Base-by-base conservation (phyloP, 37 sponge, comb jelly and placozoan species). In the Halichondria panicea region DNA sequence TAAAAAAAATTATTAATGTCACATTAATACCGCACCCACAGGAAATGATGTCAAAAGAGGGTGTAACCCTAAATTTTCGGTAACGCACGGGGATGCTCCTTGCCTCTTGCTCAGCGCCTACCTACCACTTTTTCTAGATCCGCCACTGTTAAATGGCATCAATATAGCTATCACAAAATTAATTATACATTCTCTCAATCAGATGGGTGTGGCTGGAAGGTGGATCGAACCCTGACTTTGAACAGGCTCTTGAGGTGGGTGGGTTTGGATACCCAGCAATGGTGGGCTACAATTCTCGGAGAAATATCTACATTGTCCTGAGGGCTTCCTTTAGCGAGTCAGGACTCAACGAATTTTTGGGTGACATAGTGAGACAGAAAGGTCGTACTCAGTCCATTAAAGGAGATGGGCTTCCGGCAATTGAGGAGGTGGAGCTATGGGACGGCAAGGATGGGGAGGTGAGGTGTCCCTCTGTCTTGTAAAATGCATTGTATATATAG, bases 371-470 rank as follows among this genome's bases (percentile, higher is more conserved):
- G 21, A 78, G 72, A 57, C 84, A 82, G 55, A 66, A 91, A 25
- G 89, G 94, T 0, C 35, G 45, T 27, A 90, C 79, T 28, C 70
- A 61, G 19, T 24, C 88, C 21, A 32, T 93, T 30, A 74, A 61
- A 31, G 77, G 87, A 4, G 92, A 74, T 30, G 56, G 53, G 24
- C 74, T 96, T 7, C 94, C 97, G 13, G 40, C 62, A 28, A 44
- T 92, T 0, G 25, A 57, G 6, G 40, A 44, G 8, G 55, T 71
- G 1, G 91, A 96, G 63, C 91, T 92, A 6, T 98, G 99, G 99
- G 96, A 98, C 60, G 99, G 99, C 18, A 95, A 98, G 39, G 99
- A 98, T 78, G 99, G 99, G 44, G 88, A 86, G 90, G 91, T 93
- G 46, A 28, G 55, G 0, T 19, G 24, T 24, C 30, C 0, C n/a